Conservation (phyloP, 30 jellyfish, hydroid and myxozoan species). For the Catostylus mosaicus region DNA sequence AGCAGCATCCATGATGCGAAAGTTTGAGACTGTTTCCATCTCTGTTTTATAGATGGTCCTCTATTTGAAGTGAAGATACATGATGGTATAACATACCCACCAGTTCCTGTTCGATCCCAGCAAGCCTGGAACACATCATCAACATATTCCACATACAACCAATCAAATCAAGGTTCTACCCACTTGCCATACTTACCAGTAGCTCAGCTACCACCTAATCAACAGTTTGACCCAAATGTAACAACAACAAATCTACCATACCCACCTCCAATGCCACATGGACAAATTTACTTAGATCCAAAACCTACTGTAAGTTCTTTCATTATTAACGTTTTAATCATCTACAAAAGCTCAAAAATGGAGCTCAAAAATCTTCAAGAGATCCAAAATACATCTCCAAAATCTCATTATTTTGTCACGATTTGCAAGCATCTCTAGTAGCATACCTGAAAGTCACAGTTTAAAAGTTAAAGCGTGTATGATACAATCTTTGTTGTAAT, state of each 20-base stretch:
- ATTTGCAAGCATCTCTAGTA: too few species aligned
- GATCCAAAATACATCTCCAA: too few species aligned
- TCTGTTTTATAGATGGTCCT: conserved; percentile 83
- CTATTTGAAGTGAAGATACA: conserved; percentile 66
- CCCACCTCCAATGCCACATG: conserved; percentile 64
- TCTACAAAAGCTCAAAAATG: too few species aligned
- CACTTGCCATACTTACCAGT: conserved; percentile 55
- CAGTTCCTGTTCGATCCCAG: conserved; percentile 54
- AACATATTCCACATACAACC: not conserved
- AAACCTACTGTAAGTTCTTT: conserved; percentile 26
- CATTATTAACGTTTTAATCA: too few species aligned
- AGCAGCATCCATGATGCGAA: too few species aligned
- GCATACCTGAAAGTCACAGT: too few species aligned
- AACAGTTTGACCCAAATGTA: not conserved
- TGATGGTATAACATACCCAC: conserved; percentile 29
- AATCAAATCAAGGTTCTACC: conserved; percentile 19
- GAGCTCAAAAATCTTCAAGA: too few species aligned
- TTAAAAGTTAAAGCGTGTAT: too few species aligned
- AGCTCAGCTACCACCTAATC: conserved; percentile 13
- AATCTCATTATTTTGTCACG: too few species aligned
- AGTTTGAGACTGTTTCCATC: too few species aligned
- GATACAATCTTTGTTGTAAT: too few species aligned
- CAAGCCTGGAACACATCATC: conserved; percentile 70
- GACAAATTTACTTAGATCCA: conserved; percentile 45
- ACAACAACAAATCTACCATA: conserved; percentile 51